phyloP scores from a whole-genome alignment of 2,888 invertebrate species.

The Epicampocera succincta region DNA sequence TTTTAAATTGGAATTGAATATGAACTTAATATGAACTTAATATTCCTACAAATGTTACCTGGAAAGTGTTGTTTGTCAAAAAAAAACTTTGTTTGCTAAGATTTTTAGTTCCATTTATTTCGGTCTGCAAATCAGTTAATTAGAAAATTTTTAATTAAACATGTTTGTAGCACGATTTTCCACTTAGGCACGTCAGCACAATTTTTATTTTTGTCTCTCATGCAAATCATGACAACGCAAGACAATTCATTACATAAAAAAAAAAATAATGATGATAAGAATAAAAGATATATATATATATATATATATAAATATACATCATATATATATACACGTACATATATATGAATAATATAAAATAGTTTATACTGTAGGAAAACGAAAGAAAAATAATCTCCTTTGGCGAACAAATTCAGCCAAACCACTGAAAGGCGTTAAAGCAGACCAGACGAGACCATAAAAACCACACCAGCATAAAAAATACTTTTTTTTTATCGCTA shows the following conservation, averaged over 20 bases:
- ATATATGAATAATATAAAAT: background rate
- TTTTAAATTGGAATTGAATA: no score
- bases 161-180: conserved; percentile 21
- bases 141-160: no score
- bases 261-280: background rate
- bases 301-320: background rate
- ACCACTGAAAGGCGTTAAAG: conserved; percentile 12
- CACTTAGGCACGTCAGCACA: conserved; percentile 61
- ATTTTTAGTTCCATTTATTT: background rate
- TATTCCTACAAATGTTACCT: no score
- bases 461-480: conserved; percentile 39
- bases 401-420: conserved; percentile 17
- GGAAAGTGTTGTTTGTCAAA: no score
- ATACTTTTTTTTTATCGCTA: conserved; percentile 22
- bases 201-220: conserved; percentile 59
- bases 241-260: conserved; percentile 11
- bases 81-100: no score
- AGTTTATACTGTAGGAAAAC: background rate
- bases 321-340: background rate
- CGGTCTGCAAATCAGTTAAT: conserved; percentile 14
- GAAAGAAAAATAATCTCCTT: background rate
- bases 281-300: no score
- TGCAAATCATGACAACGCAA: conserved; percentile 51
- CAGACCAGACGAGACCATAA: conserved; percentile 19
- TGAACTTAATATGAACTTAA: no score